Percentiles rank a stretch among this genome's conserved stretches.
phyloP scores from a whole-genome alignment of 2,888 invertebrate species.

The Melinaea menophilus region DNA sequence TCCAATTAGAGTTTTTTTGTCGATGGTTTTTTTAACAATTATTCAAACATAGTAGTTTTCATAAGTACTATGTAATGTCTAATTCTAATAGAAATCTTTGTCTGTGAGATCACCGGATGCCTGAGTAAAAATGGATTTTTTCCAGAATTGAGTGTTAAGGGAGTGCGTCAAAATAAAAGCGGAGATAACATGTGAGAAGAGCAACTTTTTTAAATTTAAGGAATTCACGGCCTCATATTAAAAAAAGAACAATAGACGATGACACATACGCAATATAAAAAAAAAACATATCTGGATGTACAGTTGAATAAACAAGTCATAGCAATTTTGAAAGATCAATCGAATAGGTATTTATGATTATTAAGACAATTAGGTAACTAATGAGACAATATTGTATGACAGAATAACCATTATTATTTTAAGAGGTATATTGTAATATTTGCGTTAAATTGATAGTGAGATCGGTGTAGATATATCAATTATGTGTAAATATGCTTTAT shows the following conservation, averaged over 20 bases:
- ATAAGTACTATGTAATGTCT: no score
- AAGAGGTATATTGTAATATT: no score
- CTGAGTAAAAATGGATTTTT: conserved; percentile 44
- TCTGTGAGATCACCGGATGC: conserved; percentile 35
- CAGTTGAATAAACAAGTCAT: conserved; percentile 2
- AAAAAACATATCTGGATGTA: background rate
- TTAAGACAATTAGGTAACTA: background rate
- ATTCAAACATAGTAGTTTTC: no score
- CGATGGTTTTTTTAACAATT: no score
- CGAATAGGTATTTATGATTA: background rate
- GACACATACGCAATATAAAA: conserved; percentile 4
- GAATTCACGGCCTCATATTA: conserved; percentile 18
- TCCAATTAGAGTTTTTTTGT: no score
- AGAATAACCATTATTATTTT: no score
- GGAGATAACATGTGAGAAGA: conserved; percentile 26
- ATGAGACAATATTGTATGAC: no score
- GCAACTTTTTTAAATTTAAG: conserved; percentile 9
- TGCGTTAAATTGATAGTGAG: no score
- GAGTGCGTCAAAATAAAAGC: conserved; percentile 27
- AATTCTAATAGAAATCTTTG: no score
- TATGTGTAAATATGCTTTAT: no score
- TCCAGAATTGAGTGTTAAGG: conserved; percentile 41
- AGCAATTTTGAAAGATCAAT: background rate
- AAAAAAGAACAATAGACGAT: background rate
- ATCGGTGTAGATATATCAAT: no score